Percentiles rank a stretch among this genome's conserved stretches.
Conservation (phyloP, 2,797 vertebrate species). For the Hydrolagus colliei region DNA sequence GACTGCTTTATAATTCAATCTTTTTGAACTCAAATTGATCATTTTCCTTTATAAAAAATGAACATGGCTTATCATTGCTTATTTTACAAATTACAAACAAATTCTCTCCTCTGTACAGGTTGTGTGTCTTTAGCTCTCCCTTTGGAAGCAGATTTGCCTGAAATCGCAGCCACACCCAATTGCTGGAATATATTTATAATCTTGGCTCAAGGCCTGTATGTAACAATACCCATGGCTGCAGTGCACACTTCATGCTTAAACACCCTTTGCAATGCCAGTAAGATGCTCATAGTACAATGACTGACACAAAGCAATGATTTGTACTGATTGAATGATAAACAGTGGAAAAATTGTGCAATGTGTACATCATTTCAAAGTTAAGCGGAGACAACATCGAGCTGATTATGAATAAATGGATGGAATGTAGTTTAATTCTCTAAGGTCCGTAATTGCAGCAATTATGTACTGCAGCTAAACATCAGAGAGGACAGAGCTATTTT, state of each 20-base stretch:
- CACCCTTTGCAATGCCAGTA: constrained; percentile 6
- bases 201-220: constrained; percentile 12
- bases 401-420: constrained; percentile 17
- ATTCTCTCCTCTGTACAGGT: not conserved
- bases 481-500: constrained; percentile 9
- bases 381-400: not conserved
- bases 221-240: constrained; percentile 9
- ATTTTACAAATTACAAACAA: not conserved
- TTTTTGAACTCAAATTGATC: not conserved
- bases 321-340: constrained; percentile 17
- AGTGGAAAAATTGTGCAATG: constrained; percentile 15
- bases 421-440: not conserved
- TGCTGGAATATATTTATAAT: constrained; percentile 22
- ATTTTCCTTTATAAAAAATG: not conserved
- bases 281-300: not conserved
- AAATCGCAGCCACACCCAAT: not conserved
- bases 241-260: constrained; percentile 15
- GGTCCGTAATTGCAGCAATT: not conserved
- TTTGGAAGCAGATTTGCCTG: not conserved
- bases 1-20: not conserved
- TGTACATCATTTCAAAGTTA: constrained; percentile 7
- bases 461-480: not conserved
- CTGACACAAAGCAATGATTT: constrained; percentile 29
- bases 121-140: not conserved
- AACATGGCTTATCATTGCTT: not conserved